Base-by-base conservation (phyloP, 2,888 invertebrate genomes). In the Protodeltote pygarga region DNA sequence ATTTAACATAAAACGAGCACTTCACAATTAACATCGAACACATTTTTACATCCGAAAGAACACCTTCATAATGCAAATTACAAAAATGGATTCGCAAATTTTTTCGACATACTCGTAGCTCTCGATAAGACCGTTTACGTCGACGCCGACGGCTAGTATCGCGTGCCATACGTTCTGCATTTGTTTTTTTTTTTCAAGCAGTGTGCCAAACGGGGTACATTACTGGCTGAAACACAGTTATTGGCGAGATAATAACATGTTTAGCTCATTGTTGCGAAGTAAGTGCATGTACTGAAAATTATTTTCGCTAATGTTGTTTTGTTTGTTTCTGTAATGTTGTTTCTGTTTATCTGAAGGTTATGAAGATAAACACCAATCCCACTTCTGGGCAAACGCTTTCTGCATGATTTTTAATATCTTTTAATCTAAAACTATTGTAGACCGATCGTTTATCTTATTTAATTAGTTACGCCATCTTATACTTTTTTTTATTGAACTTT, bases 161-260 rank as follows among this genome's bases (percentile, higher is more conserved):
- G 65, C 60, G 58, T 68, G 61, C 40, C 42, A 45, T 54, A 45
- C 47, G 33, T 39, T 28, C 28, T 39, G 40, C 52, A 50, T 60
- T 52, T 47, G 46, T 58, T 48, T 16, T 14, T n/a, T n/a, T 24
- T 25, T 52, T 39, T 31, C 44, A 48, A 24, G 42, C 40, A 35
- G 37, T 53, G 70, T 70, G 68, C 68, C 71, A 68, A 66, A 49
- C 52, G 19, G 15, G 40, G 33, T 35, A 45, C 42, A 60, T 63
- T 63, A 63, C 50, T 40, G 37, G 51, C 38, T 40, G 24, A 47
- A 63, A 69, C 63, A 63, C 34, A 20, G 57, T 42, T 51, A 46
- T 54, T 52, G 52, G 52, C 54, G 55, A 45, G 48, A 48, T 69
- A 69, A 66, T 69, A 49, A 51, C 48, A 57, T 47, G 42, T 35